Base-by-base conservation (phyloP, 2,113 vertebrate species). In the Perca fluviatilis region DNA sequence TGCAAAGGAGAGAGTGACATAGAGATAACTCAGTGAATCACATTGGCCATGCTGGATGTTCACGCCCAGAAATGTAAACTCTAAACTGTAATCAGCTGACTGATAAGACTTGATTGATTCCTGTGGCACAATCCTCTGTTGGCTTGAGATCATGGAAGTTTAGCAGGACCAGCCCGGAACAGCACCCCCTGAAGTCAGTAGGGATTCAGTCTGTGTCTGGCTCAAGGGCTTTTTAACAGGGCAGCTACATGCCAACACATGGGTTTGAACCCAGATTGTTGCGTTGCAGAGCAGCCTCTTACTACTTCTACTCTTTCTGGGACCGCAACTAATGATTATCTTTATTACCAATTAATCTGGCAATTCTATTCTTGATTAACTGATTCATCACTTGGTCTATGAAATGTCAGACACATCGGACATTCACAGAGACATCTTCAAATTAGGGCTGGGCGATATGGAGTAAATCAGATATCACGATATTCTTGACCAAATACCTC, bases 21-120 rank as follows among this genome's bases (percentile, higher is more conserved):
- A 80, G 71, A 89, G 71, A 91, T 88, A 92, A 85, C 74, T 83
- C 58, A 27, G 74, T 79, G 86, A 89, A 63, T 88, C 86, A 92
- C 19, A 1, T 60, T 64, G 18, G 79, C 54, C 74, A 82, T n/a
- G 54, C 51, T 82, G 83, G 76, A 84, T 73, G 75, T 79, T 89
- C 56, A 83, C 63, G 16, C 65, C 79, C 72, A 67, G 65, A 73
- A 79, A 84, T 69, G 76, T n/a, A 77, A 78, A 84, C 43, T 51
- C 40, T 49, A 40, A 67, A 66, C 19, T 36, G 57, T 6, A 47
- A 80, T 74, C 64, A 77, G 73, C 54, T 80, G 78, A 80, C 21
- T 53, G 62, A 76, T 18, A 47, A 47, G 58, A 61, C 66, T 67
- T 40, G 13, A 81, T 46, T 8, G 25, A 71, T 69, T 57, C 23